A percentile compares a stretch with the other conserved stretches of the same genome.
phyloP scores from a whole-genome alignment of 2,888 invertebrate species.

The Deroplatys truncata region DNA sequence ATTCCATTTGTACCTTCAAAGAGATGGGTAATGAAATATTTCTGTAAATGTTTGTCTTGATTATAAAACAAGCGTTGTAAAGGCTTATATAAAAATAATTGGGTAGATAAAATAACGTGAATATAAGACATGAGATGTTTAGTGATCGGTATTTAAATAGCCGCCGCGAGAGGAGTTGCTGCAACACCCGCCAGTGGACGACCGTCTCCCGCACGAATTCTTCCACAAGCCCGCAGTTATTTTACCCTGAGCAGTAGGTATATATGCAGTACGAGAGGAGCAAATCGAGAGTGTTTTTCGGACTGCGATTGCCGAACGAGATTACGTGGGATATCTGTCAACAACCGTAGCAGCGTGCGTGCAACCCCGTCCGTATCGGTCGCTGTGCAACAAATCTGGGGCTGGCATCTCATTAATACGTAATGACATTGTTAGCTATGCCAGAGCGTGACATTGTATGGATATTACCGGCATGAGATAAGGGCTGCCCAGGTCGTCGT shows the following conservation, averaged over 20 bases:
- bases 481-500: neutral
- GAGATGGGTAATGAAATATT: too few relatives aligned
- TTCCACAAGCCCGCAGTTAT: neutral
- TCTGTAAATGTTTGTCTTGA: too few relatives aligned
- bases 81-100: too few relatives aligned
- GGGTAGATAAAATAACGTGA: too few relatives aligned
- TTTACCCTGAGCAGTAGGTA: neutral
- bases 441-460: constrained; percentile 44
- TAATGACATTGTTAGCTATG: constrained; percentile 42
- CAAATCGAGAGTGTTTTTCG: neutral
- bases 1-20: too few relatives aligned
- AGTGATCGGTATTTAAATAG: neutral
- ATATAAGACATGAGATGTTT: too few relatives aligned
- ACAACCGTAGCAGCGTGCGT: neutral
- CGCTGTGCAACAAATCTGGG: constrained; percentile 18
- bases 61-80: too few relatives aligned
- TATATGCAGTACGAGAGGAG: neutral
- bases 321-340: neutral
- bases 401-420: constrained; percentile 43
- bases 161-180: neutral
- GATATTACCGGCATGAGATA: constrained; percentile 38
- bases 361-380: constrained; percentile 3
- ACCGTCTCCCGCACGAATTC: neutral
- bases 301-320: neutral
- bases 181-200: too few relatives aligned